Evolutionary conservation across 1,140 invertebrate genomes (phyloP).

Genomic region (Heterodera schachtii): DNA sequence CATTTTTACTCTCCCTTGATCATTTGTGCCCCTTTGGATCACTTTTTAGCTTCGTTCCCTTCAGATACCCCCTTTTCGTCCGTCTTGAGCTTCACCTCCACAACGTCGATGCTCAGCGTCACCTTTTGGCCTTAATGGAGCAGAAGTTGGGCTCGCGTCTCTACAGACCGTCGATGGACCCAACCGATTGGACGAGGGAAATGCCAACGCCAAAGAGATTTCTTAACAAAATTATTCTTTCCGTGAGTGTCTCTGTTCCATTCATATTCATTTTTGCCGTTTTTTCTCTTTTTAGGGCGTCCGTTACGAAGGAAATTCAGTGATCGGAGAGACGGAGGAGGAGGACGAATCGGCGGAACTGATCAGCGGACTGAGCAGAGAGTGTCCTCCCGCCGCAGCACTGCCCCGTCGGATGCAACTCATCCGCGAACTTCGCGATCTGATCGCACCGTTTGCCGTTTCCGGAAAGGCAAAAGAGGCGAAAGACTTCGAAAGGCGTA

Average conservation of each 20-base stretch:
- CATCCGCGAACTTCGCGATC: slow-evolving; percentile 51
- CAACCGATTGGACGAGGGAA: slow-evolving; percentile 58
- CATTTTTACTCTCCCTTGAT: too few species aligned
- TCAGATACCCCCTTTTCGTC: slow-evolving; percentile 59
- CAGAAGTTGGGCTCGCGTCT: slow-evolving; percentile 47
- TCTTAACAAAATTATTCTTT: slow-evolving; percentile 61
- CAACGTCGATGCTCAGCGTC: slow-evolving; percentile 52
- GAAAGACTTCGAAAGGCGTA: slow-evolving; percentile 27
- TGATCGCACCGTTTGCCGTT: slow-evolving; percentile 56
- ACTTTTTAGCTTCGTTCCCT: not conserved
- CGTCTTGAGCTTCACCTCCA: slow-evolving; percentile 58
- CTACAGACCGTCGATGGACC: slow-evolving; percentile 54
- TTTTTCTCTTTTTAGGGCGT: slow-evolving; percentile 33
- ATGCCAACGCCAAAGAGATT: slow-evolving; percentile 58
- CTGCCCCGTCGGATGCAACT: slow-evolving; percentile 37
- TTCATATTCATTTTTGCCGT: not conserved
- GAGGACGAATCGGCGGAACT: slow-evolving; percentile 52
- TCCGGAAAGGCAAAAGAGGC: slow-evolving; percentile 11
- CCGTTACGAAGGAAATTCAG: slow-evolving; percentile 33
- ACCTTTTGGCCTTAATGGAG: slow-evolving; percentile 46
- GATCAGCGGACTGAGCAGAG: not conserved
- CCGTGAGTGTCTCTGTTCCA: slow-evolving; percentile 37
- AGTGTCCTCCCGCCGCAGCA: not conserved
- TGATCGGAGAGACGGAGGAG: slow-evolving; percentile 38
- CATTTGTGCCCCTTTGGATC: too few species aligned